Conservation (phyloP, 2,113 vertebrate species). For the Geococcyx californianus region DNA sequence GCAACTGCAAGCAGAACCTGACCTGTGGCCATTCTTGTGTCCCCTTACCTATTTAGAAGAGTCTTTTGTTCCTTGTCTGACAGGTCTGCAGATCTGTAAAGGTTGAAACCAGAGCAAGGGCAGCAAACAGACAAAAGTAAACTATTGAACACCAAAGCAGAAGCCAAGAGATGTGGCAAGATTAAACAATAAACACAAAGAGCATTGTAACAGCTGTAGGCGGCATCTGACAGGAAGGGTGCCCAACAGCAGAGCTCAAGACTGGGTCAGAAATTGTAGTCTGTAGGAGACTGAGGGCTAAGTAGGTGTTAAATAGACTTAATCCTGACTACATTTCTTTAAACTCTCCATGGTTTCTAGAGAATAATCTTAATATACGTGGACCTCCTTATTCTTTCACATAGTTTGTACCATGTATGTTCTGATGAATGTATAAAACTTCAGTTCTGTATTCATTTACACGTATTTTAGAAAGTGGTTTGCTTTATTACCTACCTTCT, state of each 20-base stretch:
- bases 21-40: not conserved
- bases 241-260: not conserved
- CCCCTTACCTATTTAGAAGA: not conserved
- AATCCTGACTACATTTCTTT: not conserved
- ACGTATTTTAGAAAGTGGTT: not conserved
- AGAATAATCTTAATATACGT: not conserved
- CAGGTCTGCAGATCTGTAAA: constrained; percentile 10
- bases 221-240: not conserved
- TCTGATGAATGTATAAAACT: not conserved
- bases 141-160: not conserved
- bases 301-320: not conserved
- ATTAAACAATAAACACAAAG: not conserved
- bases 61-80: constrained; percentile 17
- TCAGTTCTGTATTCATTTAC: not conserved
- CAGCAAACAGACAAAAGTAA: constrained; percentile 10
- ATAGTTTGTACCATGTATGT: not conserved
- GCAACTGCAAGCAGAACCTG: not conserved
- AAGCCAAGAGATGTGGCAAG: not conserved
- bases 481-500: not conserved
- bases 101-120: not conserved
- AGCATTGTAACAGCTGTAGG: not conserved
- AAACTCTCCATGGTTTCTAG: not conserved
- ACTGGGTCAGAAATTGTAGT: not conserved
- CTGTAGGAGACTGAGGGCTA: not conserved
- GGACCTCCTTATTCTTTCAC: not conserved